Evolutionary conservation across 2,797 vertebrate genomes (phyloP).

Genomic region (Urophycis tenuis): DNA sequence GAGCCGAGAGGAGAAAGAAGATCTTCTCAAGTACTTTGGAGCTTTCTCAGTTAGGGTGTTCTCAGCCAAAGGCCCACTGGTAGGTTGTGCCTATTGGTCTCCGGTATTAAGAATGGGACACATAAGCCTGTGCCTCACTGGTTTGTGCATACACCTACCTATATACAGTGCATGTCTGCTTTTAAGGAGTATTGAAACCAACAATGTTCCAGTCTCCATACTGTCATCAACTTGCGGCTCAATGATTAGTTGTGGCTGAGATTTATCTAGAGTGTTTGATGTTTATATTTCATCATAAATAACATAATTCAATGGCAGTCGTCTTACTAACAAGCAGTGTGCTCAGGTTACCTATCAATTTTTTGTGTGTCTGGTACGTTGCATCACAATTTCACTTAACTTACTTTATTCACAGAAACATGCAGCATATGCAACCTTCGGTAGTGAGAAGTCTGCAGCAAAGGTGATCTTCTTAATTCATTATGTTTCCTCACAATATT

Average conservation of each 20-base stretch:
- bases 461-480: constrained; percentile 66
- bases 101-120: not conserved
- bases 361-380: not conserved
- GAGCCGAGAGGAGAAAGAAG: constrained; percentile 77
- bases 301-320: not conserved
- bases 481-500: not conserved
- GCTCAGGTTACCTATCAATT: not conserved
- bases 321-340: not conserved
- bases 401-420: constrained; percentile 74
- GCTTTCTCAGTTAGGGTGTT: constrained; percentile 78
- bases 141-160: not conserved
- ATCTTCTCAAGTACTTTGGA: constrained; percentile 85
- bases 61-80: constrained; percentile 78
- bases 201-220: not conserved
- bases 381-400: not conserved
- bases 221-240: not conserved
- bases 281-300: not conserved
- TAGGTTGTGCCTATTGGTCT: constrained; percentile 52
- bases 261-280: not conserved
- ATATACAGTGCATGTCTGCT: no score
- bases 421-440: constrained; percentile 87
- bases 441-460: constrained; percentile 77
- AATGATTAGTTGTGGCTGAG: not conserved
- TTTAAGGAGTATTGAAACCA: not conserved
- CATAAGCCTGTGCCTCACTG: not conserved